These are phyloP conservation scores for Peucedramus taeniatus DNA, from an alignment of 2,113 vertebrate species.

Conservation along the genomic window DNA sequence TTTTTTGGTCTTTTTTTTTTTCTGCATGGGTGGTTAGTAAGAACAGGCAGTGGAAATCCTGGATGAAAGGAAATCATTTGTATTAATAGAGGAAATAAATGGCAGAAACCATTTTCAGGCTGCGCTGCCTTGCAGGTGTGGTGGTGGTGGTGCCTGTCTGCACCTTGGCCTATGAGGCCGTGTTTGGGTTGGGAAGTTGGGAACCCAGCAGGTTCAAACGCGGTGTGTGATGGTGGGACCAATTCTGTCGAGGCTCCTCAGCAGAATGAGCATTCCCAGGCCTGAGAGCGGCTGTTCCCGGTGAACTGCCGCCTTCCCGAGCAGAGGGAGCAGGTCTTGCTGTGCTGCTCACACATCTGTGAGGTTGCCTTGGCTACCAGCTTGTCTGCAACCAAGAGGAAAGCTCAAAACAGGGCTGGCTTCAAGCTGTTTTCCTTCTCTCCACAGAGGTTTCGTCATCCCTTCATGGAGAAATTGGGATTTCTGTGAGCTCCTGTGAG, in stretches of 20 bases:
- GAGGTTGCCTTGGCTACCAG: constrained; percentile 57
- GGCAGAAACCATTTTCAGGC: background rate
- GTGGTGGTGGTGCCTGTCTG: background rate
- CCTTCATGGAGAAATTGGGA: background rate
- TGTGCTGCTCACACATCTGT: background rate
- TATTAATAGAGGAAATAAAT: background rate
- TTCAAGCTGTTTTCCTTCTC: background rate
- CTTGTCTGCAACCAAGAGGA: background rate
- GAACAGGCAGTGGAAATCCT: background rate
- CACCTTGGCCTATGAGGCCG: background rate
- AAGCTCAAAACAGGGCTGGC: background rate
- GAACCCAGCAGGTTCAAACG: rapidly evolving
- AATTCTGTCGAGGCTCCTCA: background rate
- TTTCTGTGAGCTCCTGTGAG: background rate
- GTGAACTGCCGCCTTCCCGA: background rate
- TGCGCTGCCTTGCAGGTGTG: rapidly evolving
- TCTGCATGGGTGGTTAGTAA: background rate
- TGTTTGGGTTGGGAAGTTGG: background rate
- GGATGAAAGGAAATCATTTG: background rate
- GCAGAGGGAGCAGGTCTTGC: background rate
- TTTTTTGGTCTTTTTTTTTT: background rate
- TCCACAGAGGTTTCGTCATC: background rate
- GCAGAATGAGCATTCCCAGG: background rate
- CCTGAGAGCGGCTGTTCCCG: background rate
- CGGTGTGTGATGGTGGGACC: background rate